Evolutionary conservation across 1,140 invertebrate species (phyloP), one percentile per base, ranked within the genome.

Genomic region (Danaus plexippus): DNA sequence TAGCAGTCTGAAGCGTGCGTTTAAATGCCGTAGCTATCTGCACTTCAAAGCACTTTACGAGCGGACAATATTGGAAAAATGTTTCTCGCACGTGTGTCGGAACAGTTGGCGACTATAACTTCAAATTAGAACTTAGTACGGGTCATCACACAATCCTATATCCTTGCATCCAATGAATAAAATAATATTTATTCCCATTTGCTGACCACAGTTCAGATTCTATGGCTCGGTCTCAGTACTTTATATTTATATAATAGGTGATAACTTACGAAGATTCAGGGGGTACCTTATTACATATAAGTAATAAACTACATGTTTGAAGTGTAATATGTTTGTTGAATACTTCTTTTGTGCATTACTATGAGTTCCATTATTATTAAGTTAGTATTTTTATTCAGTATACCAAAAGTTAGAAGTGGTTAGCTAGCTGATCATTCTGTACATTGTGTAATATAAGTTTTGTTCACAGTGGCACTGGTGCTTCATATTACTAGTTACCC

Each of bases 51-150:
- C 65, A 64, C 56, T 77, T 82, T 78, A 77, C 67, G 76, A 77
- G 41, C 55, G 18, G 62, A 56, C 69, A 66, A 68, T 80, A 80
- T 79, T 69, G 74, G 76, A 77, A 80, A 80, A 79, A 77, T 75
- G 73, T 77, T 78, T 63, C 62, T 46, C 59, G 62, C 77, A 80
- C 72, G 63, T 77, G 74, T 59, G 59, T 13, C 43, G 47, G 62
- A 64, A 52, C 58, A 47, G 54, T 51, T 52, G 53, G 54, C 47
- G 51, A 54, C 65, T 63, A 59, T 66, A 64, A 54, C 52, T 63
- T 57, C 54, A 60, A 60, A 64, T 61, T 60, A 54, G 40, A 60
- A 52, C 58, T 55, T 51, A 43, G 12, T 52, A 52, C 43, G 43
- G 22, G n/a, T 22, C 12, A 11, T 43, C 46, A 41, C 15, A 47